Evolutionary conservation across 2,797 vertebrate genomes (phyloP).

Genomic region (Carduelis carduelis): DNA sequence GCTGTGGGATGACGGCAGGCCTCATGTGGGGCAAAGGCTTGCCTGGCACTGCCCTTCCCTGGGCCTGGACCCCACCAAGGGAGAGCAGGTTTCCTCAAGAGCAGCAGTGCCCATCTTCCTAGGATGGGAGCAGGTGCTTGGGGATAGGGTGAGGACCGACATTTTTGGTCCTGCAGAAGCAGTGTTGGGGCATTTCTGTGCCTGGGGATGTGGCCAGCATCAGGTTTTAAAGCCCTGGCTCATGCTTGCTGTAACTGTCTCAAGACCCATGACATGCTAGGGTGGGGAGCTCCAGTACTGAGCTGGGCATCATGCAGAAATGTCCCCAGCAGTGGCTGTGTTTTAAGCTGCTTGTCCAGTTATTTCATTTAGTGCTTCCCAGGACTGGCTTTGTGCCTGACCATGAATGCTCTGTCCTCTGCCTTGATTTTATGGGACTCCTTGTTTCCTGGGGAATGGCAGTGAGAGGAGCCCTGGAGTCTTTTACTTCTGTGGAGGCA

Average conservation of each 20-base stretch:
- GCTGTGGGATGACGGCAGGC: slow-evolving; percentile 31
- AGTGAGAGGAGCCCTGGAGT: background rate
- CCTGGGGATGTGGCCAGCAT: background rate
- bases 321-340: accelerated
- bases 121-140: background rate
- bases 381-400: background rate
- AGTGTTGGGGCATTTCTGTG: background rate
- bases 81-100: background rate
- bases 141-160: background rate
- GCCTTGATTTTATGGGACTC: background rate
- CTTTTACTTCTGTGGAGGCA: background rate
- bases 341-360: background rate
- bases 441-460: background rate
- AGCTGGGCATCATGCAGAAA: background rate
- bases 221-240: background rate
- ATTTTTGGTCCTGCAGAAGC: accelerated
- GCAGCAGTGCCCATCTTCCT: background rate
- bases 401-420: background rate
- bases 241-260: accelerated
- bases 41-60: slow-evolving; percentile 21
- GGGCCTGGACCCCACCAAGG: background rate
- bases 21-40: slow-evolving; percentile 54
- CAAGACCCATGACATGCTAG: accelerated
- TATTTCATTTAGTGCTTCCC: background rate
- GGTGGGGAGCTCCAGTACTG: background rate